Conservation (phyloP, 2,888 invertebrate genomes). For the Cosmia trapezina region DNA sequence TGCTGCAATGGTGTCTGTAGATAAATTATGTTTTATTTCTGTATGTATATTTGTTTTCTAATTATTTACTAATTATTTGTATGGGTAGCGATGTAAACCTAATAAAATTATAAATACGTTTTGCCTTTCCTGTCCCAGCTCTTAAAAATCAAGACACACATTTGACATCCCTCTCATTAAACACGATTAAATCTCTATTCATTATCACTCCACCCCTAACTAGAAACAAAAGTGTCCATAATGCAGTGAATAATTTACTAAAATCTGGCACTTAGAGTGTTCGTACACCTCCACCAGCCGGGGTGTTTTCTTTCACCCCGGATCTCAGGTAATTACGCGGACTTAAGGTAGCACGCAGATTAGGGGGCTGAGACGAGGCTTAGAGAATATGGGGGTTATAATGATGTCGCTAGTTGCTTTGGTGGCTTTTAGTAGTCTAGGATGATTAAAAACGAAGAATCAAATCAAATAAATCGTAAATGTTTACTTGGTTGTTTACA, state of each 20-base stretch:
- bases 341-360: conserved; percentile 79
- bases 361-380: conserved; percentile 61
- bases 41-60: no score
- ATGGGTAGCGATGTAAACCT: no score
- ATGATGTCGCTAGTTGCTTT: conserved; percentile 22
- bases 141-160: background rate
- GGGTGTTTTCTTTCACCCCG: conserved; percentile 80
- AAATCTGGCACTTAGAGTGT: conserved; percentile 74
- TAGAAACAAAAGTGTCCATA: conserved; percentile 61
- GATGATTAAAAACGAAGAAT: background rate
- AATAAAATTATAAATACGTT: no score
- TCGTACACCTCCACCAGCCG: conserved; percentile 30
- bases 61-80: no score
- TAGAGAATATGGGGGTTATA: conserved; percentile 25
- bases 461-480: background rate
- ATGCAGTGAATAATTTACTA: conserved; percentile 78
- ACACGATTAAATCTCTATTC: conserved; percentile 39
- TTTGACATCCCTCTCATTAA: conserved; percentile 25
- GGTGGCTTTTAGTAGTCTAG: background rate
- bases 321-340: conserved; percentile 81
- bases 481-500: background rate
- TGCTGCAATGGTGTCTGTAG: no score
- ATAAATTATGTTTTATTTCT: no score
- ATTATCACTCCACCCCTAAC: conserved; percentile 36
- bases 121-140: no score